phyloP scores from a whole-genome alignment of 1,140 invertebrate genomes.

The Drosophila ambigua region DNA sequence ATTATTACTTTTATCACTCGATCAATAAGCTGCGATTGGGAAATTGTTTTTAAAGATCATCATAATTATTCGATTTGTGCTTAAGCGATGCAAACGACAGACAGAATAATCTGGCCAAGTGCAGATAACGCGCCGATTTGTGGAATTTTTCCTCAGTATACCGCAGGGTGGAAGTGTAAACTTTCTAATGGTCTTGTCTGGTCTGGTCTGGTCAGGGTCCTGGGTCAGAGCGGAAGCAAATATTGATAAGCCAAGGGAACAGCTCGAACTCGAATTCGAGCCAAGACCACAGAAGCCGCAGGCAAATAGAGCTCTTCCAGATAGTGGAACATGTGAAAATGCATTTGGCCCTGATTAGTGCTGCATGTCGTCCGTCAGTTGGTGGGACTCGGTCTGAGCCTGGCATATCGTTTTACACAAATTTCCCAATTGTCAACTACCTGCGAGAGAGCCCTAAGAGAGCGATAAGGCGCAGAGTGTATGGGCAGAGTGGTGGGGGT shows the following conservation, averaged over 20 bases:
- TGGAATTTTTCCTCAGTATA: neutral
- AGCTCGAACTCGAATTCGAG: conserved; percentile 23
- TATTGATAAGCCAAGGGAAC: conserved; percentile 60
- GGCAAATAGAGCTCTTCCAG: conserved; percentile 32
- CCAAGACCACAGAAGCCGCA: conserved; percentile 34
- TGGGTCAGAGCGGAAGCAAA: conserved; percentile 59
- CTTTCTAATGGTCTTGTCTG: conserved; percentile 23
- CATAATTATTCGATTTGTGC: too few species aligned
- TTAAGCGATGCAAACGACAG: neutral
- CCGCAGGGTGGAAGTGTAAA: conserved; percentile 40
- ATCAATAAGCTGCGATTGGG: too few species aligned
- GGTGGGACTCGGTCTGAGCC: neutral
- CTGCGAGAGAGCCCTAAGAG: conserved; percentile 27
- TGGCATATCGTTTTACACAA: conserved; percentile 50
- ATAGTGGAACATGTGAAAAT: conserved; percentile 65
- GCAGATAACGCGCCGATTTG: neutral
- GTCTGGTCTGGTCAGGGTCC: conserved; percentile 11
- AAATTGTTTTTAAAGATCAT: too few species aligned
- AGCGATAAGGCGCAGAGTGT: neutral
- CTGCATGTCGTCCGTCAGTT: neutral
- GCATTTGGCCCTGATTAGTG: conserved; percentile 56
- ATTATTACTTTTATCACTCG: too few species aligned
- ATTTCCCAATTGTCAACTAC: conserved; percentile 68
- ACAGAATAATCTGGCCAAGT: too few species aligned
- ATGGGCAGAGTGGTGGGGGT: too few species aligned